phyloP scores from a whole-genome alignment of 2,113 vertebrate species.

The Sorex araneus region DNA sequence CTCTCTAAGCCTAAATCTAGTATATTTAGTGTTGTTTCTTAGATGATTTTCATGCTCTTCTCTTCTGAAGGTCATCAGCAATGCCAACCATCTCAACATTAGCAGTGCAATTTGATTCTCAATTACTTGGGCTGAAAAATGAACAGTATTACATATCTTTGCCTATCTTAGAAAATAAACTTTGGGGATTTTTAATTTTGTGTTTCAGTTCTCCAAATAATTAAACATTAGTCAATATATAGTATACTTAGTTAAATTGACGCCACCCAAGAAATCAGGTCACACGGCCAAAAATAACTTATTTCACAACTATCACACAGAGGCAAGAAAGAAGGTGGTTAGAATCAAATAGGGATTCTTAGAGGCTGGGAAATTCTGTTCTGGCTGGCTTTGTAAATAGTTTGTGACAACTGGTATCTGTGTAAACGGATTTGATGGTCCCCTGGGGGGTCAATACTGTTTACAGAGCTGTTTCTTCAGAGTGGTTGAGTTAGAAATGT shows the following conservation, averaged over 20 bases:
- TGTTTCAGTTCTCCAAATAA: constrained; percentile 51
- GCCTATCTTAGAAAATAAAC: constrained; percentile 32
- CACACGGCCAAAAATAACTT: constrained; percentile 45
- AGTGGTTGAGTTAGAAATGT: constrained; percentile 80
- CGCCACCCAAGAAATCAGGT: constrained; percentile 60
- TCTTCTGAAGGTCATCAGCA: neutral
- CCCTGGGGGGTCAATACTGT: constrained; percentile 79
- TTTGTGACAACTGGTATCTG: constrained; percentile 86
- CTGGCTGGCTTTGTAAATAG: constrained; percentile 82
- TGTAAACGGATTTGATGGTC: constrained; percentile 83
- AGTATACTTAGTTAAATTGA: constrained; percentile 59
- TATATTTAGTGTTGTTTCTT: neutral
- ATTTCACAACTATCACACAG: constrained; percentile 59
- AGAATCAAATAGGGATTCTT: constrained; percentile 73
- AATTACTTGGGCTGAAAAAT: constrained; percentile 42
- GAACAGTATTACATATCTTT: constrained; percentile 28
- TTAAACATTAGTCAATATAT: constrained; percentile 49
- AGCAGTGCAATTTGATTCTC: constrained; percentile 3
- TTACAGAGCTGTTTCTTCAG: constrained; percentile 84
- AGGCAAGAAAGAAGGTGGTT: constrained; percentile 53
- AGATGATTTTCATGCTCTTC: constrained; percentile 35
- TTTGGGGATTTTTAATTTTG: neutral
- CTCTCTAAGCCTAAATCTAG: too few species aligned
- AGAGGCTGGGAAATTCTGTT: constrained; percentile 80
- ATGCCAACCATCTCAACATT: neutral